phyloP scores from a whole-genome alignment of 2,797 vertebrate genomes.

The Natrix natrix region DNA sequence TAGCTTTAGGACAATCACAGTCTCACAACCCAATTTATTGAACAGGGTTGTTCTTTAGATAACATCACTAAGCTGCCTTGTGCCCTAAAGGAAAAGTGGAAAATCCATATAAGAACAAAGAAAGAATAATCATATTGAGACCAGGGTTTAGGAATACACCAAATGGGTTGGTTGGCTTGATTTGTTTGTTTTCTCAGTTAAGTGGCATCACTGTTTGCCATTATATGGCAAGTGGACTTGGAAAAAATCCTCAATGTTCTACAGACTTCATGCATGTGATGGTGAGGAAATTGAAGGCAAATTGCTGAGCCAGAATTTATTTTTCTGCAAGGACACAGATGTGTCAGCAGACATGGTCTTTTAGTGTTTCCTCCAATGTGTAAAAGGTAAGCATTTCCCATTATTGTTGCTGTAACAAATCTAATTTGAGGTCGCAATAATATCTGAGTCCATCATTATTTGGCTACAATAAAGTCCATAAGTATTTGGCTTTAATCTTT shows the following conservation, averaged over 20 bases:
- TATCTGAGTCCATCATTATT: slow-evolving; percentile 10
- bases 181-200: background rate
- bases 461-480: background rate
- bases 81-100: background rate
- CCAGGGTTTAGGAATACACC: background rate
- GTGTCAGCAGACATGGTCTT: background rate
- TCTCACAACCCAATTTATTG: background rate
- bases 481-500: background rate
- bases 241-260: background rate
- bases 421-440: background rate
- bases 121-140: background rate
- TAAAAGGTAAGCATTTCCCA: background rate
- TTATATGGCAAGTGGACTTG: background rate
- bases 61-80: background rate
- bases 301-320: background rate
- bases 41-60: background rate
- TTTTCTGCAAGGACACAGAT: background rate
- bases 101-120: background rate
- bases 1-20: background rate
- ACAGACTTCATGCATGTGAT: background rate
- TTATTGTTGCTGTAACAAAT: background rate
- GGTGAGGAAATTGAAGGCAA: background rate
- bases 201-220: background rate
- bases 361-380: background rate
- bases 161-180: background rate